Conservation (phyloP, 2,888 invertebrate species). For the Xestia ashworthii region DNA sequence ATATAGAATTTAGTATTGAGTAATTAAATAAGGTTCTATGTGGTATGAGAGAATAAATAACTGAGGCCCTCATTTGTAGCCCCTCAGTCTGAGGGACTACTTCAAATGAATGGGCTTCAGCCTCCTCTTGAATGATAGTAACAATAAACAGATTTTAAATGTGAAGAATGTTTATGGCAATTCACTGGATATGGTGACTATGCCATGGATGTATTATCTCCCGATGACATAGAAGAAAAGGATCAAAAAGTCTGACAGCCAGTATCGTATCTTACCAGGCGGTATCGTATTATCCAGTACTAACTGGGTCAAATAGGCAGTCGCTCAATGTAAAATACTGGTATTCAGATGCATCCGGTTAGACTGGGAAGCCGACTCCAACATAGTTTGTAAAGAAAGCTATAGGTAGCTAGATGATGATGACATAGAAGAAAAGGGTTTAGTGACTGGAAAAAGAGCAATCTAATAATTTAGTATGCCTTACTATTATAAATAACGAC, state of each 20-base stretch:
- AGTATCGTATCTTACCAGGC: too few relatives aligned
- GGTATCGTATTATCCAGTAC: too few relatives aligned
- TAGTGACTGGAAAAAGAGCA: background rate
- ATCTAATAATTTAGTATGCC: background rate
- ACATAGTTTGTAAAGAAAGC: too few relatives aligned
- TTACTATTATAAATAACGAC: background rate
- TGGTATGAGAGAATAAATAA: background rate
- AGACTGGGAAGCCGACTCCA: too few relatives aligned
- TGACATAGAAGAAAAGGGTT: background rate
- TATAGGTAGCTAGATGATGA: too few relatives aligned
- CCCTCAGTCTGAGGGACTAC: too few relatives aligned
- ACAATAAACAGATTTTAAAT: background rate
- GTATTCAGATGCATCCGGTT: too few relatives aligned
- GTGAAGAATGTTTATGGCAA: background rate
- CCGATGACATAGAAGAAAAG: background rate
- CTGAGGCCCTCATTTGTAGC: too few relatives aligned
- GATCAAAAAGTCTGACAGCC: too few relatives aligned
- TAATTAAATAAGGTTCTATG: background rate
- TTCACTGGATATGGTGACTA: background rate
- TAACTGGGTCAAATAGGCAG: too few relatives aligned
- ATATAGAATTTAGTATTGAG: too few relatives aligned
- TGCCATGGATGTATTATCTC: background rate
- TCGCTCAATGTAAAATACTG: too few relatives aligned
- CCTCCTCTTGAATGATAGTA: background rate
- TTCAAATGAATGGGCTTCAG: background rate